phyloP scores from a whole-genome alignment of 53 echinoderm and acorn worm genomes.

The Astropecten irregularis region DNA sequence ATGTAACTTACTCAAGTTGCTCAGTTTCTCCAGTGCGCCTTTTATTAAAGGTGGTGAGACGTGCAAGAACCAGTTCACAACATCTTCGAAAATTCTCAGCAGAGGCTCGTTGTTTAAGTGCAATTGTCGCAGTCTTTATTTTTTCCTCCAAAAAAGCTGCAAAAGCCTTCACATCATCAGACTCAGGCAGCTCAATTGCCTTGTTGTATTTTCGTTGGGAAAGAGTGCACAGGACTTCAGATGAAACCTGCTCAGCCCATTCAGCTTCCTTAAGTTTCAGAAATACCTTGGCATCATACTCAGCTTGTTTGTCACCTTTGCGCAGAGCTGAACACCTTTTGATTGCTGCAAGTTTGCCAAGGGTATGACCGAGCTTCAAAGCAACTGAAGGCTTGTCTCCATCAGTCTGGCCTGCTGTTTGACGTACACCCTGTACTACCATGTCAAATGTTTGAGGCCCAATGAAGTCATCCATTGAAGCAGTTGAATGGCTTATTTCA shows the following conservation, averaged over 20 bases:
- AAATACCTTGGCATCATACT: conserved; percentile 31
- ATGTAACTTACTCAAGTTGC: conserved; percentile 51
- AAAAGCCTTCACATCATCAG: conserved; percentile 30
- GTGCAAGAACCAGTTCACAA: conserved; percentile 38
- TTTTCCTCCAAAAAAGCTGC: background rate
- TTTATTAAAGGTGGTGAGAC: conserved; percentile 61
- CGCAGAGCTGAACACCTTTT: conserved; percentile 20
- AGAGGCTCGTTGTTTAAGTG: background rate
- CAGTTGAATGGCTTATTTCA: background rate
- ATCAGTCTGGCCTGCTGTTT: background rate
- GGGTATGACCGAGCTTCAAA: conserved; percentile 44
- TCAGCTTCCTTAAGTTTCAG: conserved; percentile 46
- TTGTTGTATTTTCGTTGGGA: conserved; percentile 23
- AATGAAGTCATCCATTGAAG: conserved; percentile 26
- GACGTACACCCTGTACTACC: background rate
- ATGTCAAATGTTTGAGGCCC: conserved; percentile 30
- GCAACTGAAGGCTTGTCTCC: conserved; percentile 52
- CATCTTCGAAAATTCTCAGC: conserved; percentile 37
- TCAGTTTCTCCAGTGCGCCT: conserved; percentile 39
- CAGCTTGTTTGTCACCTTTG: conserved; percentile 4
- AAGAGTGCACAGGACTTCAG: conserved; percentile 13
- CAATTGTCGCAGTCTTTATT: background rate
- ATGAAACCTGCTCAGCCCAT: conserved; percentile 43
- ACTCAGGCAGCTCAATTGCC: conserved; percentile 16
- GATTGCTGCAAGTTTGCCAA: conserved; percentile 34